Evolutionary conservation across 2,797 vertebrate species (phyloP).

Genomic region (Sardinella longiceps): DNA sequence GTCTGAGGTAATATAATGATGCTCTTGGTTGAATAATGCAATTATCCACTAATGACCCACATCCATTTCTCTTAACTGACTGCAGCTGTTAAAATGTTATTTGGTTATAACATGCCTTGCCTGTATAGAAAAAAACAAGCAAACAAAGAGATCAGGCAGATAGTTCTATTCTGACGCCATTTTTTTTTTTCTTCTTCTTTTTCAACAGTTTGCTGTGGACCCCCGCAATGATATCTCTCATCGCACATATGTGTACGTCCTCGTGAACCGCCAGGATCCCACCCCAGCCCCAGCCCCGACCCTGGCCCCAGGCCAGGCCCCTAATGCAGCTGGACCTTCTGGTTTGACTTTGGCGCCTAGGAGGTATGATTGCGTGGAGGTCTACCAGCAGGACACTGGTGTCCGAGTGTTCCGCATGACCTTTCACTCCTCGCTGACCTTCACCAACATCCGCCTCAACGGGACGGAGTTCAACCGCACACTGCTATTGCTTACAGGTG

Average conservation of each 20-base stretch:
- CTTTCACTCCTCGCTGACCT: constrained; percentile 71
- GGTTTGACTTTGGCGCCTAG: background rate
- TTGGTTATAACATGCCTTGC: background rate
- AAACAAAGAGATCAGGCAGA: background rate
- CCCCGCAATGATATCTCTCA: constrained; percentile 66
- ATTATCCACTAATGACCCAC: background rate
- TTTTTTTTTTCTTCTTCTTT: background rate
- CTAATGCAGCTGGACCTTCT: background rate
- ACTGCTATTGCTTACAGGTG: constrained; percentile 70
- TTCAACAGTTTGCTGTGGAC: constrained; percentile 69
- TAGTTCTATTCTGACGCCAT: background rate
- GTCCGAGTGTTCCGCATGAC: constrained; percentile 71
- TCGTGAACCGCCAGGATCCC: constrained; percentile 54
- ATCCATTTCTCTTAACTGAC: background rate
- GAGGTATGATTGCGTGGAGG: constrained; percentile 68
- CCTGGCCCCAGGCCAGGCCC: too few relatives aligned
- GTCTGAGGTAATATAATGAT: background rate
- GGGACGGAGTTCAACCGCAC: constrained; percentile 60
- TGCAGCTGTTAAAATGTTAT: background rate
- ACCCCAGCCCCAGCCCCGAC: constrained; percentile 24
- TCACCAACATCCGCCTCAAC: constrained; percentile 68
- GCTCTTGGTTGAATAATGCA: background rate
- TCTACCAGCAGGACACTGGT: constrained; percentile 67
- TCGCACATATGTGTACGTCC: constrained; percentile 71
- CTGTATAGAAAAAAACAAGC: too few relatives aligned